Percentiles rank a stretch among this genome's conserved stretches.
Evolutionary conservation across 2,797 vertebrate species (phyloP).

Genomic region (Bradypodion pumilum): DNA sequence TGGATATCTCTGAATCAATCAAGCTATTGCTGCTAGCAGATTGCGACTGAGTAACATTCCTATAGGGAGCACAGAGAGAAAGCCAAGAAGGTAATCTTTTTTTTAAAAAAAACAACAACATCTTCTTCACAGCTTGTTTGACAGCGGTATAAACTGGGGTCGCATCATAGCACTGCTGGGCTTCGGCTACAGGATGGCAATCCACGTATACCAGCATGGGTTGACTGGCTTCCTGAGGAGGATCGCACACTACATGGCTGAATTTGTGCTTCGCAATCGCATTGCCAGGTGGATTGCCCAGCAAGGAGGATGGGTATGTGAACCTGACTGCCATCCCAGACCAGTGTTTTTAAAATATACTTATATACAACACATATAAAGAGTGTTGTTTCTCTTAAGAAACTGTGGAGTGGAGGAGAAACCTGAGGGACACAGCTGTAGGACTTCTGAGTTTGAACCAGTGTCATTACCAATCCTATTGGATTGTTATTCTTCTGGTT

Average conservation of each 20-base stretch:
- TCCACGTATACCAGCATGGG: conserved; percentile 76
- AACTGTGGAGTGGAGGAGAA: neutral
- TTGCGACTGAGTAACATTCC: neutral
- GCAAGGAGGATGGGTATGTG: conserved; percentile 84
- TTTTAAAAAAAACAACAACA: rapidly evolving
- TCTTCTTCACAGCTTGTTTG: conserved; percentile 74
- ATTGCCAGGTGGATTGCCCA: conserved; percentile 80
- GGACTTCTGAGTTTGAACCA: neutral
- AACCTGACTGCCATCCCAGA: neutral
- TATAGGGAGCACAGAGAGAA: neutral
- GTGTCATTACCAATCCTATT: neutral
- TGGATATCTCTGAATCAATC: too few species aligned
- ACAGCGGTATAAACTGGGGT: conserved; percentile 82
- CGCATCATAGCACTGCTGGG: conserved; percentile 79
- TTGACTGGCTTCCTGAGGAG: conserved; percentile 73
- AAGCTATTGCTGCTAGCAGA: neutral
- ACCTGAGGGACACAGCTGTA: neutral
- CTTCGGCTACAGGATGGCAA: conserved; percentile 82
- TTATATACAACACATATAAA: too few species aligned
- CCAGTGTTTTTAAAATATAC: neutral
- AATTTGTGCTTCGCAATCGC: conserved; percentile 72
- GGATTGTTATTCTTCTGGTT: neutral
- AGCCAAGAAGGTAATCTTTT: neutral
- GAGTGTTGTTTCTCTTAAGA: neutral
- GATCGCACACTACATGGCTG: conserved; percentile 64